Evolutionary conservation across 2,888 invertebrate species (phyloP), one percentile per base, ranked within the genome.

Genomic region (Notodonta ziczac): DNA sequence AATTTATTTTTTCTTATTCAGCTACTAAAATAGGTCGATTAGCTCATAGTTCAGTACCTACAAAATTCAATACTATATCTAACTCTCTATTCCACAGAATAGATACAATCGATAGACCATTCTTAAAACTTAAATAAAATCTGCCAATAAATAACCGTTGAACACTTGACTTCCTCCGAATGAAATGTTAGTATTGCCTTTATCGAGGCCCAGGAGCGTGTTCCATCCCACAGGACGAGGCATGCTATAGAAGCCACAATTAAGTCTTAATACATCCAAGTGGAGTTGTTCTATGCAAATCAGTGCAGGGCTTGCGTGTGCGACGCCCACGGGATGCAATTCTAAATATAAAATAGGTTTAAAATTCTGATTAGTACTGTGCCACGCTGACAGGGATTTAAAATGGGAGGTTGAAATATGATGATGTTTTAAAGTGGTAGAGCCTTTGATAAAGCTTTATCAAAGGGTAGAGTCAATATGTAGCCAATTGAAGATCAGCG

Each of bases 251-350:
- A 61, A 70, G 78, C 85, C 85, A 93, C 93, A 93, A 93, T 93
- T 93, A 93, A 93, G 92, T 89, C 91, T 91, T 91, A 93, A 93
- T 91, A 91, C 90, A 80, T 80, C 83, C 86, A 83, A 84, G 83
- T 86, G 87, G 85, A 86, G 91, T 91, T 93, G 93, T 93, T 90
- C 87, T 93, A 93, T 93, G 93, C 91, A 91, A 93, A 93, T 93
- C 81, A 82, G 81, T 71, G 68, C 81, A 77, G 72, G 81, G 78
- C 78, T 92, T 82, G 92, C 93, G 91, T 93, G 92, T 93, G 82
- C 71, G 76, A 87, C 93, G 91, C 93, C 92, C 90, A 92, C 91
- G 83, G 80, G 74, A 60, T 67, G 74, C 71, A 67, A 74, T 80
- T 74, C 79, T 88, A 86, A 86, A 87, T 84, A 84, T 84, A 83